Conservation (phyloP, 2,888 invertebrate genomes). For the Eupeodes luniger region DNA sequence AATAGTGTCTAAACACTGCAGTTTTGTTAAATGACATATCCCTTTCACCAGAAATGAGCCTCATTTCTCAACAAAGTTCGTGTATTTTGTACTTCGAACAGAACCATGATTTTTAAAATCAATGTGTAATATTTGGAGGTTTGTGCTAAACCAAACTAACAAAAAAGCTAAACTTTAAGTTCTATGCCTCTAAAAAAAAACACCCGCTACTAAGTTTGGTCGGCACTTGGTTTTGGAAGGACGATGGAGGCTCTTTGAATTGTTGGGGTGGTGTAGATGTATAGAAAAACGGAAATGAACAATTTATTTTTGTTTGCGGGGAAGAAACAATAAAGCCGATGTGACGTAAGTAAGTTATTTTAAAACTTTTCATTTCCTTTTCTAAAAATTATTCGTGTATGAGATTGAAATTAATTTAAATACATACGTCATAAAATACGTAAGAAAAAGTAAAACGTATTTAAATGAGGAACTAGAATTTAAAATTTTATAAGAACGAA, state of each 20-base stretch:
- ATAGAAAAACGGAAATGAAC: conserved; percentile 16
- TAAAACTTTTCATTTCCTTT: conserved; percentile 13
- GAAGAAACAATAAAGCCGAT: neutral
- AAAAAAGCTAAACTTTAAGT: no score
- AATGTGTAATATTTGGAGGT: no score
- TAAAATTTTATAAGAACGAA: no score
- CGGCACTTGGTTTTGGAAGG: neutral
- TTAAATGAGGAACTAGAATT: neutral
- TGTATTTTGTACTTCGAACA: no score
- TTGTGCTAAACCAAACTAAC: no score
- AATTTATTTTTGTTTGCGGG: neutral
- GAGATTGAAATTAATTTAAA: conserved; percentile 10
- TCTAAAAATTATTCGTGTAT: neutral
- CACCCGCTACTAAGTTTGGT: neutral
- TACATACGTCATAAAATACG: neutral
- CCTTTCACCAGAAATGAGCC: no score
- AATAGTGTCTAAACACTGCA: no score
- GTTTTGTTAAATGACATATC: no score
- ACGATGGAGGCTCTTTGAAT: neutral
- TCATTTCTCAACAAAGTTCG: no score
- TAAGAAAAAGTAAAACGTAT: neutral
- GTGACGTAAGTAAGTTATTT: conserved; percentile 29
- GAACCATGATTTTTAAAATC: no score
- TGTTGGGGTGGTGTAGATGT: neutral
- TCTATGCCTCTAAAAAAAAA: no score